These are phyloP conservation scores for Eulemur albifrons DNA, from an alignment of 2,797 vertebrate genomes.

Conservation along the genomic window DNA sequence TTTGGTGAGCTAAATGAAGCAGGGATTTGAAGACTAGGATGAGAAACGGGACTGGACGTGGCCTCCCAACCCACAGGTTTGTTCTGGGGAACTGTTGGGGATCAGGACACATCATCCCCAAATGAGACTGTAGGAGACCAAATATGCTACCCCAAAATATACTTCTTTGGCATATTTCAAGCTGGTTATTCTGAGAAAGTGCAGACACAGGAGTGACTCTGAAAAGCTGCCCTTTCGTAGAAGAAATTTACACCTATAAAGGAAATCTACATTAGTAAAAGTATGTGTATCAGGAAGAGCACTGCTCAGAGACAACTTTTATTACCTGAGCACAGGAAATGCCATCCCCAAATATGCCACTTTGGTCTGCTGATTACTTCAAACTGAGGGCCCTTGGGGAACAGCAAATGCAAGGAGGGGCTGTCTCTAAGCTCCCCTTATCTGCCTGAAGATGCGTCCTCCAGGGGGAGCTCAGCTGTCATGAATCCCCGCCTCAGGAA, in stretches of 20 bases:
- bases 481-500: neutral
- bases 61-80: neutral
- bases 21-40: neutral
- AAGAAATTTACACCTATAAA: neutral
- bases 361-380: neutral
- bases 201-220: neutral
- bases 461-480: neutral
- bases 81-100: neutral
- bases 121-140: neutral
- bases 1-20: neutral
- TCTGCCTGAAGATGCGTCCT: neutral
- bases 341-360: neutral
- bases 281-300: neutral
- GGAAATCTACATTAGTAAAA: neutral
- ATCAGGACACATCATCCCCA: neutral
- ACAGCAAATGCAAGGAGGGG: neutral
- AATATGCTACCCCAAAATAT: neutral
- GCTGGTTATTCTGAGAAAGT: neutral
- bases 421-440: neutral
- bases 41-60: neutral
- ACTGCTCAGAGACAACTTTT: neutral
- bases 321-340: neutral
- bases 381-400: neutral
- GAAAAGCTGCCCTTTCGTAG: neutral
- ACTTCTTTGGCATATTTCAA: neutral